Percentiles rank a stretch among this genome's conserved stretches.
Evolutionary conservation across 2,113 vertebrate species (phyloP).

Genomic region (Stegostoma tigrinum): DNA sequence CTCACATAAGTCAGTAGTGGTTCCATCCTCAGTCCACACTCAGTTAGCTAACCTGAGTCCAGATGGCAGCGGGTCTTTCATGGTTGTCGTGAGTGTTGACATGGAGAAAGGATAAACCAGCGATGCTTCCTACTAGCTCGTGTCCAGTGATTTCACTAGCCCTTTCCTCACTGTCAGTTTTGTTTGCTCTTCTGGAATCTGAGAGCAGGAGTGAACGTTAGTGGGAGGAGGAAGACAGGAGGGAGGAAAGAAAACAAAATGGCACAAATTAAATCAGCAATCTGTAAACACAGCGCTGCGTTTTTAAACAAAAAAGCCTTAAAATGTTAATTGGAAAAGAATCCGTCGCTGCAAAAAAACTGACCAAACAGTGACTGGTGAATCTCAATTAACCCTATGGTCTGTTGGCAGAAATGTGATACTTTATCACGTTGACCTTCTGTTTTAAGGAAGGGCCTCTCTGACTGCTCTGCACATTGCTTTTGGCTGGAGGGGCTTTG

Average conservation of each 20-base stretch:
- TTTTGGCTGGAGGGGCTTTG: not conserved
- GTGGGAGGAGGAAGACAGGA: not conserved
- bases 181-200: not conserved
- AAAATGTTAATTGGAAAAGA: not conserved
- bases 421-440: not conserved
- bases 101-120: not conserved
- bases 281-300: not conserved
- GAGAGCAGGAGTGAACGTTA: not conserved
- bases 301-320: not conserved
- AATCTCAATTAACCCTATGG: not conserved
- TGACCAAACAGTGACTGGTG: not conserved
- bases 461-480: not conserved
- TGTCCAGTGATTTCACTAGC: not conserved
- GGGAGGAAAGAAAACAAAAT: not conserved
- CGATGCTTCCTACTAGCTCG: not conserved
- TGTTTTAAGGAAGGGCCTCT: not conserved
- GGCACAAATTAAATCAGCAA: not conserved
- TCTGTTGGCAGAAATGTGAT: not conserved
- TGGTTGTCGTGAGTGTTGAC: not conserved
- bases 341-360: not conserved
- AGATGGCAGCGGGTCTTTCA: not conserved
- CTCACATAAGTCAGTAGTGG: too few species aligned
- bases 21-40: too few species aligned
- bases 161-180: not conserved
- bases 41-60: not conserved